Evolutionary conservation across 1,140 invertebrate genomes (phyloP).

Genomic region (Dryas iulia): DNA sequence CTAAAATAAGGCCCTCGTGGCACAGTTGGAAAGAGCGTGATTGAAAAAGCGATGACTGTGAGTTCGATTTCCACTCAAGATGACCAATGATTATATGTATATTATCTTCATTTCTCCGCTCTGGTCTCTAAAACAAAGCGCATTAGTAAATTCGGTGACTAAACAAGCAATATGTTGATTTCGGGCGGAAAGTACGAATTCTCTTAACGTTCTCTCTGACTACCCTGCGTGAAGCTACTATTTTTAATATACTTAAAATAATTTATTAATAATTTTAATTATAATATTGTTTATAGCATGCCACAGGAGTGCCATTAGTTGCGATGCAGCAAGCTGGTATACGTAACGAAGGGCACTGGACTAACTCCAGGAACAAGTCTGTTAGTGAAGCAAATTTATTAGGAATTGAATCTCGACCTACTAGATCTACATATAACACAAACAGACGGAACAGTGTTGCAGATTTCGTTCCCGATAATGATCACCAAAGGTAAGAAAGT

Average conservation of each 20-base stretch:
- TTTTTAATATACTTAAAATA: background rate
- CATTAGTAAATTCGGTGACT: too few relatives aligned
- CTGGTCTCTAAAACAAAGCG: too few relatives aligned
- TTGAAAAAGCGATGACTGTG: too few relatives aligned
- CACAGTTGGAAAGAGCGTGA: too few relatives aligned
- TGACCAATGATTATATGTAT: too few relatives aligned
- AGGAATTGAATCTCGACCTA: constrained; percentile 77
- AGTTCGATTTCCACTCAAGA: too few relatives aligned
- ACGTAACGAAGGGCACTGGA: constrained; percentile 79
- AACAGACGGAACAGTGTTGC: constrained; percentile 84
- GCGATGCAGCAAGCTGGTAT: constrained; percentile 82
- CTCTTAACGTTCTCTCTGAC: too few relatives aligned
- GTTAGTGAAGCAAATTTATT: constrained; percentile 89
- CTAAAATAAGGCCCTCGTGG: too few relatives aligned
- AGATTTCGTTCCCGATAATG: constrained; percentile 81
- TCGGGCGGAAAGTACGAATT: too few relatives aligned
- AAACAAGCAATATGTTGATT: too few relatives aligned
- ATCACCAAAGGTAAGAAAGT: constrained; percentile 69
- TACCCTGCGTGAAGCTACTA: too few relatives aligned
- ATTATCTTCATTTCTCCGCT: too few relatives aligned
- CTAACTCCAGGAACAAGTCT: constrained; percentile 81
- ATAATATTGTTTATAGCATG: constrained; percentile 37
- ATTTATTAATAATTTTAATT: background rate
- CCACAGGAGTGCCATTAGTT: constrained; percentile 77
- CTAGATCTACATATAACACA: constrained; percentile 46